phyloP scores from a whole-genome alignment of 1,140 invertebrate genomes.

The Panagrolaimus sp. region DNA sequence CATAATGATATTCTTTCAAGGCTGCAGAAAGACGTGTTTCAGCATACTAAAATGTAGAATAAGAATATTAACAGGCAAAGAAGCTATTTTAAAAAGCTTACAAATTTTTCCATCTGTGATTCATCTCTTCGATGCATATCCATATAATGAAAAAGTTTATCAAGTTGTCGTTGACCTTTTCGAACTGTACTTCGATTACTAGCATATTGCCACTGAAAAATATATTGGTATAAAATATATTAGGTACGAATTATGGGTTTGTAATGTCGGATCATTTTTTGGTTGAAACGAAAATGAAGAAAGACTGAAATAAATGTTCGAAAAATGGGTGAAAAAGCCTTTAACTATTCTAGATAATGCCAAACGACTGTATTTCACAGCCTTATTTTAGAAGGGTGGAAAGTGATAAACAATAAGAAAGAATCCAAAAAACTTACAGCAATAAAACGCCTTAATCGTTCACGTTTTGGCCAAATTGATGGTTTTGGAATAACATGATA shows the following conservation, averaged over 20 bases:
- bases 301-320: not conserved
- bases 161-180: slow-evolving; percentile 34
- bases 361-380: too few relatives aligned
- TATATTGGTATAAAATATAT: not conserved
- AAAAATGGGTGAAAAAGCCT: not conserved
- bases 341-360: too few relatives aligned
- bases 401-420: too few relatives aligned
- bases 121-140: slow-evolving; percentile 52
- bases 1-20: slow-evolving; percentile 44
- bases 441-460: slow-evolving; percentile 47
- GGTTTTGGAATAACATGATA: slow-evolving; percentile 52
- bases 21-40: slow-evolving; percentile 46
- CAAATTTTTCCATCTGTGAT: slow-evolving; percentile 12
- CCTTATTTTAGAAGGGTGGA: too few relatives aligned
- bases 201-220: slow-evolving; percentile 57
- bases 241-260: not conserved
- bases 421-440: slow-evolving; percentile 40
- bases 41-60: slow-evolving; percentile 35
- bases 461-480: slow-evolving; percentile 46
- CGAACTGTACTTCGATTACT: slow-evolving; percentile 36
- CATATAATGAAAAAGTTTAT: slow-evolving; percentile 51
- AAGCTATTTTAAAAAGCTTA: not conserved
- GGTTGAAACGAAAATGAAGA: slow-evolving; percentile 3
- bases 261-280: too few relatives aligned
- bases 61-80: not conserved